A percentile compares a stretch with the other conserved stretches of the same genome.
Evolutionary conservation across 2,113 vertebrate genomes (phyloP).

Genomic region (Salvelinus fontinalis): DNA sequence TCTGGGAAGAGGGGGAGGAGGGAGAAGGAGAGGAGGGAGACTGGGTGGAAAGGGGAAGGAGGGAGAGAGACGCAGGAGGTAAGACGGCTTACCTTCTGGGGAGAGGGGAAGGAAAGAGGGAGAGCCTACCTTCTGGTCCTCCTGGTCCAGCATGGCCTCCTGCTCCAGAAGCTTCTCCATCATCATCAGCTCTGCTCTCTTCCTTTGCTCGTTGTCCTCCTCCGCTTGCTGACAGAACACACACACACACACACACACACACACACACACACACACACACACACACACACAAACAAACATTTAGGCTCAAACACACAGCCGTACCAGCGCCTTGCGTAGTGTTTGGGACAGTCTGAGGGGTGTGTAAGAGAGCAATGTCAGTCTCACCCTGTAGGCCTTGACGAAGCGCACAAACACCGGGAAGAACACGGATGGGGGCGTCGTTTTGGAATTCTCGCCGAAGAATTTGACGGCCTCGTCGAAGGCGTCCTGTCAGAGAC

Average conservation of each 20-base stretch:
- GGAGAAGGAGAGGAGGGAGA: too few species aligned
- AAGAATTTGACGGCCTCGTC: conserved; percentile 92
- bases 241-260: not conserved
- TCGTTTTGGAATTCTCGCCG: conserved; percentile 92
- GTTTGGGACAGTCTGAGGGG: not conserved
- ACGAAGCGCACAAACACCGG: conserved; percentile 95
- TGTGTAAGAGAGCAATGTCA: not conserved
- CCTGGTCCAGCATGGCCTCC: conserved; percentile 87
- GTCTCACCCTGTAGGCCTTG: conserved; percentile 90
- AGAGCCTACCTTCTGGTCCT: conserved; percentile 85
- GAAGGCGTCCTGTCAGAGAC: conserved; percentile 83
- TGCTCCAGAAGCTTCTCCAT: conserved; percentile 93
- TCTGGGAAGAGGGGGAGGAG: conserved; percentile 10
- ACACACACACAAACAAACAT: not conserved
- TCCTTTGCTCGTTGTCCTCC: conserved; percentile 89
- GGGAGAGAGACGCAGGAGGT: not conserved
- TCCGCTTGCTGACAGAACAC: conserved; percentile 84
- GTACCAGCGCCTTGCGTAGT: not conserved
- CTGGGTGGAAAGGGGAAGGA: not conserved
- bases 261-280: conserved; percentile 7
- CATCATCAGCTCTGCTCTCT: conserved; percentile 90
- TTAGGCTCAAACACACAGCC: not conserved
- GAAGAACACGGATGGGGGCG: conserved; percentile 94
- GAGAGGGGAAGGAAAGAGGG: not conserved
- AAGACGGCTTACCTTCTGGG: conserved; percentile 23